Evolutionary conservation across 2,888 invertebrate species (phyloP), one percentile per base, ranked within the genome.

Genomic region (Melanostoma scalare): DNA sequence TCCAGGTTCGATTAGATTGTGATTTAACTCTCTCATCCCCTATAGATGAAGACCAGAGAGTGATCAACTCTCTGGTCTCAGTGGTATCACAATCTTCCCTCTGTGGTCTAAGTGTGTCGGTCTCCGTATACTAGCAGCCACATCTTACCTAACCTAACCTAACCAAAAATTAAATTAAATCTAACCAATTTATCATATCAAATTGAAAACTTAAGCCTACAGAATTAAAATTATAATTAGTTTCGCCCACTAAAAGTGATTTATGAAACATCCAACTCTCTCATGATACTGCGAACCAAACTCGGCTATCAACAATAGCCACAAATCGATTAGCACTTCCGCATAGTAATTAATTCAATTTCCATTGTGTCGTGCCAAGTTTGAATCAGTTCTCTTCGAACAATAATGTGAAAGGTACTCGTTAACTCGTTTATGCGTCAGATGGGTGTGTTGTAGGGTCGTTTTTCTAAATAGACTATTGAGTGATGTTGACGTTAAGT

Each of bases 311-410:
- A 79, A 73, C 73, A 79, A 61, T 55, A 48, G 35, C 73, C 78
- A 60, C 78, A 67, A 73, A 60, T 68, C 73, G 67, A 79, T 79
- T 79, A 79, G 73, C 78, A 73, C 67, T 61, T 79, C 73, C 78
- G 67, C 73, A 61, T 55, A 68, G 48, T 68, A 79, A 79, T 79
- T 79, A 79, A 73, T 68, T 73, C 55, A 31, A 68, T 73, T 73
- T 60, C 78, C 65, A 55, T 40, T 42, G 72, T 31, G 4, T 30
- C 0, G 38, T 56, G 46, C 6, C 38, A 50, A 31, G 4, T 9
- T 50, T 50, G 6, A 50, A 36, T 50, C 3, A 38, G n/a, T n/a
- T 31, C 63, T 38, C 36, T 38, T 63, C 63, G 50, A 48, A 63
- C 31, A 63, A 38, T 63, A 40, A 63, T 63, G 48, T 20, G 20